Evolutionary conservation across 2,113 vertebrate genomes (phyloP), one percentile per base, ranked within the genome.

Genomic region (Platysternon megacephalum): DNA sequence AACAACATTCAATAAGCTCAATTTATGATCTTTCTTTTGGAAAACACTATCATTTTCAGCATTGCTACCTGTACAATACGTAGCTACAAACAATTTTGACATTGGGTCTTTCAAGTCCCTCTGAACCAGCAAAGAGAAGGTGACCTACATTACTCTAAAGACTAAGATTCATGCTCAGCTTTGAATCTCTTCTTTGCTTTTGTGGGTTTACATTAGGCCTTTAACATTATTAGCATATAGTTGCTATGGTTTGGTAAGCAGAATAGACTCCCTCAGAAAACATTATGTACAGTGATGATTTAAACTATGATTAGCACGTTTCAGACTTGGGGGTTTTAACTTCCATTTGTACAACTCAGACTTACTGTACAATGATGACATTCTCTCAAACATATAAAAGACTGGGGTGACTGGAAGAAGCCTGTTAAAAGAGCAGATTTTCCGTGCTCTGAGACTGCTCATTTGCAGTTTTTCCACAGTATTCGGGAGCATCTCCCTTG

Each of bases 241-340:
- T 94, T 91, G 44, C 51, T 48, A 76, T 19, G 68, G 13, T 86
- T 3, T 93, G 72, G 49, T 56, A 79, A 91, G 48, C 53, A 90
- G 89, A 93, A 88, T 32, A 14, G 52, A 24, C 19, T 61, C 28
- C 35, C 13, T 51, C 32, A 88, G 94, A 86, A 91, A 90, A 8
- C 26, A 68, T 3, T 76, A 93, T 82, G 94, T 48, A 65, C 83
- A 91, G 79, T 48, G 96, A 87, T 90, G 93, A 98, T 97, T 97
- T 97, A 96, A 97, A 93, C 48, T 42, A 65, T 91, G 82, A 95
- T 96, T 96, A 95, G 91, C 84, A 88, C 85, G 91, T 82, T 32
- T 79, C 76, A 78, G 83, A 88, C 56, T 44, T 81, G 91, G 82
- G 89, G 72, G 74, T 85, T n/a, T 89, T 82, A 93, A 72, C 89